Evolutionary conservation across 2,797 vertebrate genomes (phyloP).

Genomic region (Pangasius djambal): DNA sequence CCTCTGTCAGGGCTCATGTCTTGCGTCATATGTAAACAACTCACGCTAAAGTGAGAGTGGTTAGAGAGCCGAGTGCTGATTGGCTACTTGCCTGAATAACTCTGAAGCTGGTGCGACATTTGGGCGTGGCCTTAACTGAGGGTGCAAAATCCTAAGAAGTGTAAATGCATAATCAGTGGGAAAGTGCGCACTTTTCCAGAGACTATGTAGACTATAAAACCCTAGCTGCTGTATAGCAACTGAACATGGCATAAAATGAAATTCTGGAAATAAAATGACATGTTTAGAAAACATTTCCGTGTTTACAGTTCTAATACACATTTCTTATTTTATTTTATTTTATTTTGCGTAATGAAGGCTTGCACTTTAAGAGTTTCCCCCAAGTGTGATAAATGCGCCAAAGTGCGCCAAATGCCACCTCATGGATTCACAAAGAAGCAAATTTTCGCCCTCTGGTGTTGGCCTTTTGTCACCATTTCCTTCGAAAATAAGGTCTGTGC

Average conservation of each 20-base stretch:
- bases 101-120: neutral
- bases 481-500: neutral
- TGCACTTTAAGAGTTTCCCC: neutral
- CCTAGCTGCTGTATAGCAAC: neutral
- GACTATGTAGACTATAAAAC: neutral
- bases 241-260: neutral
- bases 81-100: slow-evolving; percentile 53
- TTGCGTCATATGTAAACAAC: slow-evolving; percentile 79
- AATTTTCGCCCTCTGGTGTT: slow-evolving; percentile 49
- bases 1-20: slow-evolving; percentile 70
- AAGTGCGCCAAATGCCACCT: no score
- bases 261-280: neutral
- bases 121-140: slow-evolving; percentile 10
- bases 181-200: neutral
- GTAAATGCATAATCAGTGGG: neutral
- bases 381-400: neutral
- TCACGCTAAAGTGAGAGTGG: slow-evolving; percentile 64
- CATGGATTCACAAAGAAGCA: neutral
- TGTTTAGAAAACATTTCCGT: neutral
- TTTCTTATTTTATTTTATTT: neutral
- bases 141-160: neutral
- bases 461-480: neutral
- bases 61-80: slow-evolving; percentile 71
- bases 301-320: neutral
- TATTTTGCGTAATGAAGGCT: neutral